Evolutionary conservation across 2,888 invertebrate genomes (phyloP).

Genomic region (Trichogramma evanescens): DNA sequence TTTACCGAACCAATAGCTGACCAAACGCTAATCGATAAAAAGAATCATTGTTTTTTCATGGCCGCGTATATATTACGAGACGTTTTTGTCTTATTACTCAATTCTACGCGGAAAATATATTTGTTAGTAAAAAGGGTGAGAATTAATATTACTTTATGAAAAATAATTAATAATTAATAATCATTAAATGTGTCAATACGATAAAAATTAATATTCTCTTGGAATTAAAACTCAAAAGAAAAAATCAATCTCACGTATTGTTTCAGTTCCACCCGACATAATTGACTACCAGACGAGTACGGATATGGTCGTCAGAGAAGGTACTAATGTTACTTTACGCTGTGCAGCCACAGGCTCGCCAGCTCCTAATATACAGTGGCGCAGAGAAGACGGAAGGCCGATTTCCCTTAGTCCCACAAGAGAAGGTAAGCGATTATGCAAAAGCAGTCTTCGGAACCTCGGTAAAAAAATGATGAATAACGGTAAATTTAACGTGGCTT

Average conservation of each 20-base stretch:
- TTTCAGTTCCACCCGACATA: slow-evolving; percentile 70
- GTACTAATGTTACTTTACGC: slow-evolving; percentile 66
- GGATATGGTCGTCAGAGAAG: slow-evolving; percentile 71
- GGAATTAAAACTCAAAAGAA: neutral
- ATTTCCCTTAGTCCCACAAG: slow-evolving; percentile 48
- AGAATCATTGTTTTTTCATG: no score
- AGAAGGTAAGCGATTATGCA: slow-evolving; percentile 37
- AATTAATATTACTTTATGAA: no score
- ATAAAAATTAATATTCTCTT: neutral
- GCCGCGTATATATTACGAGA: no score
- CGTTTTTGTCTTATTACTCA: no score
- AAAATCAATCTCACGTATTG: slow-evolving; percentile 9
- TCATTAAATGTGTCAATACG: no score
- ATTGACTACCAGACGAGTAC: slow-evolving; percentile 68
- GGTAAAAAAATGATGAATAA: neutral
- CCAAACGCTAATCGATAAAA: neutral
- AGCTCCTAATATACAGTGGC: slow-evolving; percentile 72
- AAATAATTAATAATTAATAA: no score
- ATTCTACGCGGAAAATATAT: no score
- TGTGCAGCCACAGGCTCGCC: slow-evolving; percentile 80
- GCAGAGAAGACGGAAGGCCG: slow-evolving; percentile 65
- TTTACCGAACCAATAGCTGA: neutral
- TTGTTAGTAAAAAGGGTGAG: no score
- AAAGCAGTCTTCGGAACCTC: neutral
- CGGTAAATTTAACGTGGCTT: no score